Base-by-base conservation (phyloP, 1,140 invertebrate genomes). In the Mycetomoellerius zeteki region DNA sequence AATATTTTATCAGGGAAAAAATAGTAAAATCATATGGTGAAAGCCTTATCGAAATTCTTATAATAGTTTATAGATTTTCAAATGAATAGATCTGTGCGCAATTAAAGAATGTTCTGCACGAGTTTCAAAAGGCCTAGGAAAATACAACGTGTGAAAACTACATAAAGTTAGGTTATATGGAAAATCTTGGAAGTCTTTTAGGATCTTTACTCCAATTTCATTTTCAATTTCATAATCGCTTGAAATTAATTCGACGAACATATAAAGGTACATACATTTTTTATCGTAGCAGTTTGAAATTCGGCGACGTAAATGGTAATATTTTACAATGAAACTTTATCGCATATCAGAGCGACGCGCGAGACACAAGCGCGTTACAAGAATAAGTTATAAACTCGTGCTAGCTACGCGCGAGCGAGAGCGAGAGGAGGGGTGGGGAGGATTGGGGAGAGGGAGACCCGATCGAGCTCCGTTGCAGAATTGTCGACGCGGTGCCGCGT, bases 371-470 rank as follows among this genome's bases (percentile, higher is more conserved):
- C 54, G 8, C 24, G 78, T 72, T 82, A 72, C 2, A 65, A 82
- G 60, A 82, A 82, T 82, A 82, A 82, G 7, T 60, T 73, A 47
- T 58, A 82, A 72, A 58, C 67, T 82, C 54, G 52, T 58, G 33
- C 52, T 72, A 58, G 77, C 33, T n/a, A 58, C 19, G 30, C n/a
- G 64, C 19, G 5, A 64, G 6, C 7, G 21, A 60, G 62, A 52
- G n/a, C 67, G 30, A 33, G 76, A 65, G 30, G 8, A 54, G n/a
- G 24, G 47, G 5, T n/a, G 75, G 24, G 47, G 21, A 14, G 6
- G 43, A 14, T 7, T 33, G 33, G 33, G 43, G 19, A 7, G 8
- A 43, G n/a, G 3, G 37, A 47, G n/a, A 33, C 10, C 16, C 21
- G 65, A 58, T 47, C 33, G 67, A 72, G 16, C 65, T 30, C 24